Base-by-base conservation (phyloP, 1,140 invertebrate species). In the Plutomurus gul region DNA sequence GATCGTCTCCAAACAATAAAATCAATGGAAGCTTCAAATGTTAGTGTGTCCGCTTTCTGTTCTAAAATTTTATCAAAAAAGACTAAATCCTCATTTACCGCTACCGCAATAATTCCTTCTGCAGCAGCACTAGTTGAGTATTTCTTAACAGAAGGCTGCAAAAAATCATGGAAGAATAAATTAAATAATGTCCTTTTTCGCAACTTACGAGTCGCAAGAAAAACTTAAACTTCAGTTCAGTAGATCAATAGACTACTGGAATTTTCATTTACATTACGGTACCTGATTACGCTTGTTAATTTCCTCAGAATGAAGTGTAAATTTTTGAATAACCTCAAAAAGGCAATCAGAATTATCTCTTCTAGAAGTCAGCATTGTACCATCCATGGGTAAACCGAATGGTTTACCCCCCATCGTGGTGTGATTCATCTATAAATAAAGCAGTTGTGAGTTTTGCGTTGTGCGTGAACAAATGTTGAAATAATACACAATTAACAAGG, bases 1-100 rank as follows among this genome's bases (percentile, higher is more conserved):
- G 78, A 81, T 6, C 74, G 30, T 65, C 51, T 75, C 80, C 82
- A 84, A n/a, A 81, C 16, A 22, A 84, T 36, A 39, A 84, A 78
- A 79, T 84, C 81, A 56, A 84, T 80, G 1, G 47, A 16, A 30
- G 18, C 11, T 8, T 75, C 30, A 36, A 82, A 77, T 10, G 43
- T 6, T 0, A 37, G 1, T 6, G 6, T 27, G 2, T 36, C 1
- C 0, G 8, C 7, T 7, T 40, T 16, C 0, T 11, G 16, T 60
- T 79, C 72, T 3, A 43, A 33, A 16, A 27, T 10, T 18, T 51
- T 46, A 3, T 75, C 77, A 27, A 43, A 60, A 4, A 79, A 43
- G 0, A 65, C 4, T 13, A 65, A n/a, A 6, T 18, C 36, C 1
- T 16, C 36, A 13, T 27, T 30, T 0, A 33, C n/a, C 11, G 36